phyloP scores from a whole-genome alignment of 2,888 invertebrate genomes.

The Alitta virens region DNA sequence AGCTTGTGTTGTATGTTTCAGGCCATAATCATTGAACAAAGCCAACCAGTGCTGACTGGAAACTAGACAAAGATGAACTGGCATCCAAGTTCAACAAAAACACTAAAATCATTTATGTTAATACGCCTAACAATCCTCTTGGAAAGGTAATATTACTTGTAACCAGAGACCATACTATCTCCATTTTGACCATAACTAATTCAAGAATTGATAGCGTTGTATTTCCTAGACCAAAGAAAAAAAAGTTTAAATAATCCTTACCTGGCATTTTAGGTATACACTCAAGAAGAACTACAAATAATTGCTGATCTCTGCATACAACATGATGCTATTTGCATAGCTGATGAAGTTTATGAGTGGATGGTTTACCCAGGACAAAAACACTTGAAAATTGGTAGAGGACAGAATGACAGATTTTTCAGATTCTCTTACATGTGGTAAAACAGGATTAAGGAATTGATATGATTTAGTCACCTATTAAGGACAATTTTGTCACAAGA shows the following conservation, averaged over 20 bases:
- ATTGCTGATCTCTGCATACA: conserved; percentile 89
- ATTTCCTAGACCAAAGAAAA: too few relatives aligned
- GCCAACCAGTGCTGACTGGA: conserved; percentile 81
- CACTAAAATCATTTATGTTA: conserved; percentile 91
- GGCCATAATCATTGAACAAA: conserved; percentile 96
- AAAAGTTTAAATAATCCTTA: too few relatives aligned
- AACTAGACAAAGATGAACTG: conserved; percentile 78
- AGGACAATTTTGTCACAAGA: too few relatives aligned
- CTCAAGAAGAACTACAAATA: conserved; percentile 57
- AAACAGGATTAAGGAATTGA: too few relatives aligned
- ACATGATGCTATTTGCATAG: conserved; percentile 85
- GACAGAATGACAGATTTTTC: too few relatives aligned
- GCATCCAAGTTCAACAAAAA: conserved; percentile 76
- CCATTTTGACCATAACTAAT: background rate
- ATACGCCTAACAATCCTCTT: conserved; percentile 95
- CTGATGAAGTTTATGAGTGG: conserved; percentile 99
- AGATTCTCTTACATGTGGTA: too few relatives aligned
- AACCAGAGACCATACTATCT: background rate
- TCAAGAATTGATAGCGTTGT: too few relatives aligned
- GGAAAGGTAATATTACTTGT: conserved; percentile 73
- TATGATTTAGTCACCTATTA: too few relatives aligned
- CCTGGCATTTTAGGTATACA: conserved; percentile 49
- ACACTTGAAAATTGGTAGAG: conserved; percentile 78
- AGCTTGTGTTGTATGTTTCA: conserved; percentile 51
- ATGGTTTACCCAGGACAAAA: conserved; percentile 74